Percentiles rank a stretch among this genome's conserved stretches.
Conservation (phyloP, 2,113 vertebrate species). For the Takifugu flavidus region DNA sequence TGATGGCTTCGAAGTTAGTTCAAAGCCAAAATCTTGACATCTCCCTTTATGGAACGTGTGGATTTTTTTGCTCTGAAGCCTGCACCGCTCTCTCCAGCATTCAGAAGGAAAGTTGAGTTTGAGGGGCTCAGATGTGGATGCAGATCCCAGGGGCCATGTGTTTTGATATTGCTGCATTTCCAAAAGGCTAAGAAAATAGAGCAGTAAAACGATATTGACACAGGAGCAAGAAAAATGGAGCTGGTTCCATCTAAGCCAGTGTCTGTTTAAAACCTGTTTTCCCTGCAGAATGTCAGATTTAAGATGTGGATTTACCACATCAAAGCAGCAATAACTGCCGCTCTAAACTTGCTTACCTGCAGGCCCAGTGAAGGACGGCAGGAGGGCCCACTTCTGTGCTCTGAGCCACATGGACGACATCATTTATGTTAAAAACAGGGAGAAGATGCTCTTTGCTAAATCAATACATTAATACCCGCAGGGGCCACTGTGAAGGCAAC, state of each 20-base stretch:
- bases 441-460: constrained; percentile 64
- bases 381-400: constrained; percentile 23
- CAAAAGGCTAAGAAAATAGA: constrained; percentile 27
- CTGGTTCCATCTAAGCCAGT: constrained; percentile 16
- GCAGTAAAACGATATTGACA: constrained; percentile 28
- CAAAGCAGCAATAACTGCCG: constrained; percentile 1
- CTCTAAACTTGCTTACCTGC: constrained; percentile 13
- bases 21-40: constrained; percentile 21
- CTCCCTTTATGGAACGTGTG: constrained; percentile 30
- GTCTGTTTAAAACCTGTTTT: background rate
- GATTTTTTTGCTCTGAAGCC: constrained; percentile 34
- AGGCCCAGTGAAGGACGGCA: constrained; percentile 33
- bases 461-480: constrained; percentile 74
- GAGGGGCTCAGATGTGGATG: constrained; percentile 3
- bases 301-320: constrained; percentile 18
- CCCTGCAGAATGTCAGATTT: background rate
- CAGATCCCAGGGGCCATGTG: constrained; percentile 44
- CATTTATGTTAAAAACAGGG: constrained; percentile 72
- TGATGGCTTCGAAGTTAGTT: constrained; percentile 5
- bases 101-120: constrained; percentile 29
- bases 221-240: constrained; percentile 10
- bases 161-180: constrained; percentile 48
- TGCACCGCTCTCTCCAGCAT: constrained; percentile 17
- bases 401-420: constrained; percentile 61
- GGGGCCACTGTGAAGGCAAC: constrained; percentile 61